Base-by-base conservation (phyloP, 2,888 invertebrate genomes). In the Mactromeris polynyma region DNA sequence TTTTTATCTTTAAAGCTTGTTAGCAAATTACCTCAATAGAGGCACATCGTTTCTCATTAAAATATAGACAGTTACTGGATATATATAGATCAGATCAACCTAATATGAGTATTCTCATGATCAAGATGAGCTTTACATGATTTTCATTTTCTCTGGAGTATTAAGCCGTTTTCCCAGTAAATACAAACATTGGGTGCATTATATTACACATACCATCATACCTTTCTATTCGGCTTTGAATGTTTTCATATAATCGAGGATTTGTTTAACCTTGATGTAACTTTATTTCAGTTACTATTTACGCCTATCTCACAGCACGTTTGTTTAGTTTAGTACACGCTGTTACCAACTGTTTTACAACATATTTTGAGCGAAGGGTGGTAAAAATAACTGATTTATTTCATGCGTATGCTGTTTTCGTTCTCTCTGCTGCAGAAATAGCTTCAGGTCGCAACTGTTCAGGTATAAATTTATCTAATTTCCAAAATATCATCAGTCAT, bases 21-120 rank as follows among this genome's bases (percentile, higher is more conserved):
- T 69, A 83, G 73, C 83, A 83, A 83, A 83, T 83, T 83, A 73
- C 83, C 83, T 33, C 58, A 64, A 42, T 46, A 73, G 17, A 83
- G 38, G 19, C 77, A 73, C n/a, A 83, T 83, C 46, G n/a, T 33
- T 21, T 69, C 83, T 42, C 83, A 83, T 83, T 83, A 83, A 83
- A 83, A 83, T 77, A 77, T 77, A 69, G 51, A 46, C 69, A n/a
- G 36, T 31, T 42, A 9, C 69, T 33, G 26, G 26, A 42, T 73
- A 58, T 26, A 77, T 46, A 73, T 17, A 33, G 42, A n/a, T n/a
- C 36, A 77, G 51, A 83, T 83, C 26, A 40, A 82, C 26, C 58
- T 64, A 26, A 64, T 64, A 64, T 64, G 4, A 4, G n/a, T 26
- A 26, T 64, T 9, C 26, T 21, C 26, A 19, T 26, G 26, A 64